Evolutionary conservation across 1,140 invertebrate species (phyloP), one percentile per base, ranked within the genome.

Genomic region (Chrysoperla carnea): DNA sequence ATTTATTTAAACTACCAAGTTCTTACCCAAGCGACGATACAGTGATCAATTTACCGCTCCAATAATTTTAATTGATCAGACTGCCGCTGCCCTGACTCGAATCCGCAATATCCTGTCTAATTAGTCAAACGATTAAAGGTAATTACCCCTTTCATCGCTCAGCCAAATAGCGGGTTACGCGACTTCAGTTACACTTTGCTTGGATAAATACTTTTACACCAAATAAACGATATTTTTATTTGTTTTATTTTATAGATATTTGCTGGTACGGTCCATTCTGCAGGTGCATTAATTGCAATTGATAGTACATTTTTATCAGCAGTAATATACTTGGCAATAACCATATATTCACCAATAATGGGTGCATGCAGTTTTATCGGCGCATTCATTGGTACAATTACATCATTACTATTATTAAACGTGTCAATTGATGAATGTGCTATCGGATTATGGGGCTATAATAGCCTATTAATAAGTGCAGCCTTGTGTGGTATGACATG

Each of bases 281-380:
- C 57, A 14, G 59, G 63, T 6, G 64, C 67, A 52, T 50, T 64
- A 29, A 61, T 51, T 29, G 61, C 49, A 6, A 48, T 63, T 6
- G 53, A 66, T 41, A 54, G 59, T 45, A 53, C 60, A 0, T 43
- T 50, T 29, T 42, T 51, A n/a, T 60, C 60, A 37, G 46, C 58
- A 8, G 42, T 64, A 11, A 56, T 67, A 15, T 67, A 64, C 45
- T 49, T 67, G n/a, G 59, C 52, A 29, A 43, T 60, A 37, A 37
- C 66, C 42, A 54, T 67, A 43, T 68, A 60, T 42, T 68, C 66
- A 23, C 66, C 66, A 5, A 48, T 56, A 6, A 56, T 57, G 5
- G 58, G 58, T 40, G 42, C 52, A 7, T 63, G 66, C 40, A 55
- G 56, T 23, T 55, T 62, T 28, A 31, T 59, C 14, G 66, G 66